These are phyloP conservation scores for Cordilura impudica DNA, from an alignment of 2,888 invertebrate species.

Conservation along the genomic window DNA sequence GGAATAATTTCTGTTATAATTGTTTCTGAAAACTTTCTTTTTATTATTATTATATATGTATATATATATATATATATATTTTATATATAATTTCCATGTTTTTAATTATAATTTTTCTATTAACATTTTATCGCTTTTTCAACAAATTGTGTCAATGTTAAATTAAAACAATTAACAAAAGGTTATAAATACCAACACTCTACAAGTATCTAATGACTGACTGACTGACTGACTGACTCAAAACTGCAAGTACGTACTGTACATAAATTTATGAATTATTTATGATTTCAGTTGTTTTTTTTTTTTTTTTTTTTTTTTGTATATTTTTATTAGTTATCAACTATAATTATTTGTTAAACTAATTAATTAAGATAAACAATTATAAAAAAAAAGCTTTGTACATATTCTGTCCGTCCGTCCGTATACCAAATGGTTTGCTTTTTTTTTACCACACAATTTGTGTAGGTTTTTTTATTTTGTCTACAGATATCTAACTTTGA, in stretches of 20 bases:
- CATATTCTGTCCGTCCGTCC: background rate
- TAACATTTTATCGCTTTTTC: constrained; percentile 13
- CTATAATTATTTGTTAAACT: constrained; percentile 49
- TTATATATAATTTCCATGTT: background rate
- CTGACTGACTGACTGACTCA: background rate
- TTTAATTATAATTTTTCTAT: constrained; percentile 36
- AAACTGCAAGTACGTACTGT: background rate
- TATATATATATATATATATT: too few species aligned
- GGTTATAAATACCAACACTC: background rate
- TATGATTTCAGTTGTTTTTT: constrained; percentile 19
- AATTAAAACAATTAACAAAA: constrained; percentile 7
- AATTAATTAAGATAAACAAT: constrained; percentile 49
- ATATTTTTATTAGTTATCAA: constrained; percentile 25
- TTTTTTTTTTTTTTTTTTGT: constrained; percentile 1
- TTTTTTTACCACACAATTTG: constrained; percentile 4
- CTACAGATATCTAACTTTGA: constrained; percentile 29
- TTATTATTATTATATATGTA: too few species aligned
- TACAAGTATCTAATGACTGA: background rate
- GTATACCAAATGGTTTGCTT: constrained; percentile 6
- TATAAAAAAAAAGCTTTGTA: constrained; percentile 8
- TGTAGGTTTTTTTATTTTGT: constrained; percentile 34
- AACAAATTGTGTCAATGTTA: constrained; percentile 62
- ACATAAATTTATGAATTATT: constrained; percentile 49
- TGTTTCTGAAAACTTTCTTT: too few species aligned
- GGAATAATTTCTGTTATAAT: too few species aligned